Evolutionary conservation across 2,113 vertebrate genomes (phyloP), one percentile per base, ranked within the genome.

Genomic region (Turnix velox): DNA sequence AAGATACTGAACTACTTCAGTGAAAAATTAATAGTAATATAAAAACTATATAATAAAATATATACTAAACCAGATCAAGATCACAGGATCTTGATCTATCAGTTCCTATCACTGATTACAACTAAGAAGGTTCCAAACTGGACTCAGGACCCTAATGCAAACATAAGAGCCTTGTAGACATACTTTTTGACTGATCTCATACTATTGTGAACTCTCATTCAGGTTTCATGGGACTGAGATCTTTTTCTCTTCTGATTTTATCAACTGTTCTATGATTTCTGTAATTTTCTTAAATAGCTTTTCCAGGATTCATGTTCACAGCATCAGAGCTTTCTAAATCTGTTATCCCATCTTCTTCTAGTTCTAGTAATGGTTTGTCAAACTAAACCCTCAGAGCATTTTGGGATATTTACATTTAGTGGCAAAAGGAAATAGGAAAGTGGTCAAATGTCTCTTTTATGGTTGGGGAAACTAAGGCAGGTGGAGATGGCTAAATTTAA

Each of bases 121-220:
- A n/a, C n/a, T n/a, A n/a, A n/a, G n/a, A n/a, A n/a, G n/a, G n/a
- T n/a, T n/a, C n/a, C n/a, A n/a, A n/a, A n/a, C n/a, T n/a, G n/a
- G n/a, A n/a, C n/a, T n/a, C n/a, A n/a, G n/a, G n/a, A n/a, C n/a
- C 16, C 35, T 51, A 45, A 7, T 33, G 24, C 31, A 67, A 80
- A n/a, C 0, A 0, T 23, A 84, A 42, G 12, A 48, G 27, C 31
- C 7, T 7, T 10, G 15, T 16, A 80, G 68, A 14, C 10, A 18
- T 37, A 14, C 11, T 35, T 6, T 76, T 63, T 42, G 25, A 24
- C 1, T 72, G 18, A 35, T 65, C 74, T 80, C 17, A 4, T 24
- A 20, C 1, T 67, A 28, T 35, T 72, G 18, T 67, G n/a, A 69
- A 42, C 4, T 43, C 13, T 13, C 6, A 39, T 39, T 66, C 27